Conservation (phyloP, 2,797 vertebrate species). For the Phataginus tetradactyla region DNA sequence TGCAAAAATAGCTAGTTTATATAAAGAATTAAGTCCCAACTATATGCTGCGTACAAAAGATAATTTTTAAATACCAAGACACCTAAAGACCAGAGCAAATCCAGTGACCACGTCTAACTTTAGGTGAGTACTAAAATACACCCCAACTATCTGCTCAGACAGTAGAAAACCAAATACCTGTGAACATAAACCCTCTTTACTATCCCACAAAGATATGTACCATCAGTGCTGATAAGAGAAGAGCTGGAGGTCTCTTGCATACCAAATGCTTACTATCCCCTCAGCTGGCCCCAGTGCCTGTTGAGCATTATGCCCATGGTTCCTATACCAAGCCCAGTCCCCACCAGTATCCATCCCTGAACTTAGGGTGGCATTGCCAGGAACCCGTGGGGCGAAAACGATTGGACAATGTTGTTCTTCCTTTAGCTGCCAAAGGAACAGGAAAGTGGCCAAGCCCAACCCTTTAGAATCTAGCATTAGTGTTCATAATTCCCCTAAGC, state of each 20-base stretch:
- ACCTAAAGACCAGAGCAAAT: constrained; percentile 14
- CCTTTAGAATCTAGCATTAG: background rate
- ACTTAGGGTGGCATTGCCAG: background rate
- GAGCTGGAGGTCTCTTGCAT: background rate
- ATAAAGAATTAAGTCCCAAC: background rate
- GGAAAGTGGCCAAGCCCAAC: background rate
- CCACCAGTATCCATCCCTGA: background rate
- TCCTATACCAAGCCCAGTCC: background rate
- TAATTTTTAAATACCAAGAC: constrained; percentile 4
- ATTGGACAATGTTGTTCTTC: background rate
- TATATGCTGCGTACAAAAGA: background rate
- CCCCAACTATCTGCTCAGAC: background rate
- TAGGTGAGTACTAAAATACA: background rate
- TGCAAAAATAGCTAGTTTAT: background rate
- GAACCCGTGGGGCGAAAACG: background rate
- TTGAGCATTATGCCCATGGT: background rate
- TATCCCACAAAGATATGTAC: background rate
- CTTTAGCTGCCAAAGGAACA: background rate
- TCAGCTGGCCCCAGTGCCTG: background rate
- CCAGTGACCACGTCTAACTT: background rate
- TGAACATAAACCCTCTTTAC: background rate
- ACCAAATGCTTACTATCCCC: background rate
- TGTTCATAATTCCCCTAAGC: background rate
- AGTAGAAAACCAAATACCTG: background rate
- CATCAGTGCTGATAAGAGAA: background rate